Evolutionary conservation across 2,888 invertebrate genomes (phyloP).

Genomic region (Cataglyphis altisquamis): DNA sequence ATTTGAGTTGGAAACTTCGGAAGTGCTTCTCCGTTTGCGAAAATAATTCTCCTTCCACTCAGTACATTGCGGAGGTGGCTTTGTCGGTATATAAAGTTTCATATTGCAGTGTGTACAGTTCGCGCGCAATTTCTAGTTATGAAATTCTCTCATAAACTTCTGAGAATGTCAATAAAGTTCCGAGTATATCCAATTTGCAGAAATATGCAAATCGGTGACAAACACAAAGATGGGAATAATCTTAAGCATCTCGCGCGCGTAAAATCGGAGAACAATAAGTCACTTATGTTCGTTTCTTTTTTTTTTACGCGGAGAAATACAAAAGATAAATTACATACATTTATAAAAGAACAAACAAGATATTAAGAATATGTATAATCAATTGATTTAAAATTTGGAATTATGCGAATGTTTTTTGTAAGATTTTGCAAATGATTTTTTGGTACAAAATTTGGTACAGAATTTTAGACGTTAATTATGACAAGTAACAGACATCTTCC

Average conservation of each 20-base stretch:
- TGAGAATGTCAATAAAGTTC: constrained; percentile 43
- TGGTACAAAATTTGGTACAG: background rate
- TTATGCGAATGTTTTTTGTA: background rate
- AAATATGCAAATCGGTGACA: constrained; percentile 30
- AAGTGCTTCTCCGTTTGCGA: constrained; percentile 12
- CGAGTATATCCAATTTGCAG: constrained; percentile 2
- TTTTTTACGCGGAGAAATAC: background rate
- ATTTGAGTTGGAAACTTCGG: constrained; percentile 45
- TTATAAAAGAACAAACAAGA: too few species aligned
- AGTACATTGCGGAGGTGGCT: constrained; percentile 16
- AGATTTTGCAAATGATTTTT: background rate
- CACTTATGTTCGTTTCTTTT: background rate
- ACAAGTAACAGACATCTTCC: background rate
- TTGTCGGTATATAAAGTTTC: constrained; percentile 43
- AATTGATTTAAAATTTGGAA: too few species aligned
- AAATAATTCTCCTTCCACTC: constrained; percentile 45
- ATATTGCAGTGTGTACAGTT: constrained; percentile 49
- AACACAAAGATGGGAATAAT: constrained; percentile 14
- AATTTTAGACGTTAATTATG: background rate
- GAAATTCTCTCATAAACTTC: constrained; percentile 39
- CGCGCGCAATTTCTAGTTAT: constrained; percentile 38
- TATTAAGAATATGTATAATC: background rate
- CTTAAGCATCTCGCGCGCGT: background rate
- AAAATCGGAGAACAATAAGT: background rate
- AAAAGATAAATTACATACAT: background rate